Percentiles rank a stretch among this genome's conserved stretches.
phyloP scores from a whole-genome alignment of 2,888 invertebrate species.

The Xestoiulus laeticollis region DNA sequence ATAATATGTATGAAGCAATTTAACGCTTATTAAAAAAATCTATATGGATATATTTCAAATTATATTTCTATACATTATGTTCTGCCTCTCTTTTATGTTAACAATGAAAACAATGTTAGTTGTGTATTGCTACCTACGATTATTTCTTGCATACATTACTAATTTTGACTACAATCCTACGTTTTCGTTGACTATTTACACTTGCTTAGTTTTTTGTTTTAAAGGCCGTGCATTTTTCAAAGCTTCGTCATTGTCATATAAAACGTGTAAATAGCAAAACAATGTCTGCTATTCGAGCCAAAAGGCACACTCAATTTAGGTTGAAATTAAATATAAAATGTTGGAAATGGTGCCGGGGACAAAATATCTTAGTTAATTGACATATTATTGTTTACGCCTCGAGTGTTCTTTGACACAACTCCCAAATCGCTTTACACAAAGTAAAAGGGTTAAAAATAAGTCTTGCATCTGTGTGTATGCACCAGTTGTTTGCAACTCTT shows the following conservation, averaged over 20 bases:
- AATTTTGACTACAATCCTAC: too few relatives aligned
- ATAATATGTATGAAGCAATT: too few relatives aligned
- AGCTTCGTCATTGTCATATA: not conserved
- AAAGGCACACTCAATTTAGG: not conserved
- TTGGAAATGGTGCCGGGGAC: not conserved
- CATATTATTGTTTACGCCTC: constrained; percentile 19
- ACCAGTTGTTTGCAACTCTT: not conserved
- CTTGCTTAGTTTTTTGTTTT: too few relatives aligned
- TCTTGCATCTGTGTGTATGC: not conserved
- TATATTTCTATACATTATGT: too few relatives aligned
- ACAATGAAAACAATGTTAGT: too few relatives aligned
- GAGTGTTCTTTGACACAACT: not conserved
- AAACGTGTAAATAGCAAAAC: not conserved
- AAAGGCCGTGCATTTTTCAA: not conserved
- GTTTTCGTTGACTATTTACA: too few relatives aligned
- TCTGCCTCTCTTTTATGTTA: too few relatives aligned
- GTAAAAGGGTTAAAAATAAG: not conserved
- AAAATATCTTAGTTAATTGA: not conserved
- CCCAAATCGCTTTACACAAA: not conserved
- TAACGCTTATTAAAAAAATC: too few relatives aligned
- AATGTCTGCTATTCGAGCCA: not conserved
- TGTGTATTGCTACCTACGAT: too few relatives aligned
- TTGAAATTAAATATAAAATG: not conserved
- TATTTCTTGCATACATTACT: too few relatives aligned
- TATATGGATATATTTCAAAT: too few relatives aligned